Conservation (phyloP, 2,888 invertebrate genomes). For the Acrobasis repandana region DNA sequence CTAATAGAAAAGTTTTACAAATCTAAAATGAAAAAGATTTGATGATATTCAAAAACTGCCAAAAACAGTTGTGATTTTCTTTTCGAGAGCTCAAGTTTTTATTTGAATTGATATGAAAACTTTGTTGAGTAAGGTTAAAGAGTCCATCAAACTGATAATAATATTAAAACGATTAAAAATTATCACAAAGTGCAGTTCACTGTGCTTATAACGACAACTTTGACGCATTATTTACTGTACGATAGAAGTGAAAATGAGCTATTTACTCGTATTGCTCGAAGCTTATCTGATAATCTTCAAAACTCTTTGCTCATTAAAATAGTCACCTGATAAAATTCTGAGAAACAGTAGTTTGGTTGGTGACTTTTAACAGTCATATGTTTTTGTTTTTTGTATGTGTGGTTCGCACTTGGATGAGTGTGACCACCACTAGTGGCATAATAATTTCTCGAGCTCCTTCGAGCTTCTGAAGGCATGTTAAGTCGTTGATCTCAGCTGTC, state of each 20-base stretch:
- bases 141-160: background rate
- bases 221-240: slow-evolving; percentile 60
- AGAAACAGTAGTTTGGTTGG: too few species aligned
- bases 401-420: too few species aligned
- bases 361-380: too few species aligned
- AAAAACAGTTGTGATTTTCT: background rate
- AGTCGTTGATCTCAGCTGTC: too few species aligned
- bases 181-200: slow-evolving; percentile 43
- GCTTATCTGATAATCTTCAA: slow-evolving; percentile 64
- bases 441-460: too few species aligned
- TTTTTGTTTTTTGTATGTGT: too few species aligned
- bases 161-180: slow-evolving; percentile 22
- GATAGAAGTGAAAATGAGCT: slow-evolving; percentile 67
- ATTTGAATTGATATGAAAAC: too few species aligned
- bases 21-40: background rate
- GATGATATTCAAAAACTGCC: background rate
- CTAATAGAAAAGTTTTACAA: background rate
- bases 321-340: slow-evolving; percentile 5
- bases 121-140: slow-evolving; percentile 1
- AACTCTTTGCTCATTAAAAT: slow-evolving; percentile 72
- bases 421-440: too few species aligned
- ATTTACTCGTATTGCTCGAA: slow-evolving; percentile 70
- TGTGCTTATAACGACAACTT: slow-evolving; percentile 51
- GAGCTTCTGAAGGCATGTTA: too few species aligned
- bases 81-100: too few species aligned